Evolutionary conservation across 2,888 invertebrate species (phyloP).

Genomic region (Ectemnius lituratus): DNA sequence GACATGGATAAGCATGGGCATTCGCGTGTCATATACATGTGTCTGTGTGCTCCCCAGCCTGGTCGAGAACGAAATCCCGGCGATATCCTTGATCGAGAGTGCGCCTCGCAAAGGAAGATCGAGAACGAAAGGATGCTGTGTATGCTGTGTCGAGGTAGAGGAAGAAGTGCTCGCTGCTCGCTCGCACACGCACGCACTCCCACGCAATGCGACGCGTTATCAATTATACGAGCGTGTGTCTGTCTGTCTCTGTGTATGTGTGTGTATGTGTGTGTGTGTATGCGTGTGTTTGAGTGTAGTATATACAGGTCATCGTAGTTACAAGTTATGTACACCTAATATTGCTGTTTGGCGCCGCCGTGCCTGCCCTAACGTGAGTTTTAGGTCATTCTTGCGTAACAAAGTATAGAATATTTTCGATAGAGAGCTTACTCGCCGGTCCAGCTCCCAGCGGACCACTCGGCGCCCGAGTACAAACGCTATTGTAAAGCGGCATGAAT

Average conservation of each 20-base stretch:
- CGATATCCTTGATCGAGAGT: no score
- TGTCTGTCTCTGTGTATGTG: conserved; percentile 29
- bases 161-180: no score
- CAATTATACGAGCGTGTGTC: conserved; percentile 5
- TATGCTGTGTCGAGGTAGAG: no score
- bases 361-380: conserved; percentile 62
- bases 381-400: conserved; percentile 53
- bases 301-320: conserved; percentile 62
- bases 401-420: conserved; percentile 30
- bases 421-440: not conserved
- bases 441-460: conserved; percentile 7
- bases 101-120: no score
- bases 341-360: conserved; percentile 75
- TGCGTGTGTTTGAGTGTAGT: conserved; percentile 40
- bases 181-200: conserved; percentile 29
- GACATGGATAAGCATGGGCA: not conserved
- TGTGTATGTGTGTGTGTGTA: conserved; percentile 37
- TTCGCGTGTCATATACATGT: conserved; percentile 15
- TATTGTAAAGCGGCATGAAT: no score
- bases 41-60: not conserved
- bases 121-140: no score
- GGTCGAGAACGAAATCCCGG: no score
- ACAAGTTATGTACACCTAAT: conserved; percentile 75
- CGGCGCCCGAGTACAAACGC: no score
- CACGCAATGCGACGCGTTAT: conserved; percentile 45